These are phyloP conservation scores for Poeciliopsis turrubarensis DNA, from an alignment of 2,113 vertebrate species.

Conservation along the genomic window DNA sequence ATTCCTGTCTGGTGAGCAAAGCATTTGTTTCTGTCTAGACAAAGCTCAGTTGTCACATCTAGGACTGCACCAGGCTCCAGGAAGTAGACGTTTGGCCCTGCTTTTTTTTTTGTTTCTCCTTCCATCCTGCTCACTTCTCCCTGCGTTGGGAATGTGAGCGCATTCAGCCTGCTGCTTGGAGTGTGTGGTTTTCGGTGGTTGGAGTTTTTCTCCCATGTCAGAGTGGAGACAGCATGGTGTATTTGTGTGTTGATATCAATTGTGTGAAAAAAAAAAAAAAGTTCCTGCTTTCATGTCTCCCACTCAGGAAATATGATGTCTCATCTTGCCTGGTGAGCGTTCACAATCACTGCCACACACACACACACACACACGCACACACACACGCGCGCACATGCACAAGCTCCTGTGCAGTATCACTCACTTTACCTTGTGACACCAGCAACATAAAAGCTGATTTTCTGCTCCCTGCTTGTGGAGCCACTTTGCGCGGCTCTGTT, in stretches of 20 bases:
- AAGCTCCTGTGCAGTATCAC: background rate
- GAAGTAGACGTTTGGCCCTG: constrained; percentile 46
- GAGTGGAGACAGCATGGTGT: constrained; percentile 58
- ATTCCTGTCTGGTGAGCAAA: constrained; percentile 76
- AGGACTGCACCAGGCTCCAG: constrained; percentile 63
- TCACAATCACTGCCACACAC: constrained; percentile 20
- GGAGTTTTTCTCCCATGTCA: constrained; percentile 69
- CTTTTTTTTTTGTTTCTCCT: constrained; percentile 12
- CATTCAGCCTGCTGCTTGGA: constrained; percentile 39
- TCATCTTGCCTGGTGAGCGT: constrained; percentile 32
- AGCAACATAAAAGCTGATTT: constrained; percentile 18
- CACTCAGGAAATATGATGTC: constrained; percentile 56
- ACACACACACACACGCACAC: background rate
- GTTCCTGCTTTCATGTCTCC: constrained; percentile 49
- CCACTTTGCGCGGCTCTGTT: constrained; percentile 31
- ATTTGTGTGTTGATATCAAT: constrained; percentile 43
- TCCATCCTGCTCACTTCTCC: constrained; percentile 47
- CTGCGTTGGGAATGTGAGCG: constrained; percentile 53
- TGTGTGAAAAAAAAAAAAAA: constrained; percentile 18
- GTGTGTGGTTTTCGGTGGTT: constrained; percentile 7
- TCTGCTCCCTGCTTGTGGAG: constrained; percentile 7
- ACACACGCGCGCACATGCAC: background rate
- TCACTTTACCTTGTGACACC: background rate
- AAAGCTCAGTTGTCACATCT: constrained; percentile 68
- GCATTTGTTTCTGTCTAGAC: constrained; percentile 75